Base-by-base conservation (phyloP, 2,797 vertebrate genomes). In the Poecile montanus region DNA sequence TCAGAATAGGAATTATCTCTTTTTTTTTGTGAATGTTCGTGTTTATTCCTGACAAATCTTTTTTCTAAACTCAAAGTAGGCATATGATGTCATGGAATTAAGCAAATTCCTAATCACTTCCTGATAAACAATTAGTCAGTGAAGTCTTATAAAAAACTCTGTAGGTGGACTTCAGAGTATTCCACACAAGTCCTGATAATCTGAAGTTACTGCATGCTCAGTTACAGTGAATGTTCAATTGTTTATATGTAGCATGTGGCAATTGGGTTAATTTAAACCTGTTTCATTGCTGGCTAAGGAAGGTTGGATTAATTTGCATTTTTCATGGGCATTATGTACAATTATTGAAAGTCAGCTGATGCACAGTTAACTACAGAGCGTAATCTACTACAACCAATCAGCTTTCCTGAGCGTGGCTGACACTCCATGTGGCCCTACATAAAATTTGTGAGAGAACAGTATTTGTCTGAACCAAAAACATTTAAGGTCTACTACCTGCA, bases 291-390 rank as follows among this genome's bases (percentile, higher is more conserved):
- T 91, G 36, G 11, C 20, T 88, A 34, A 60, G n/a, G 20, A 60
- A 73, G 19, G 17, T 60, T 93, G 38, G 71, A 66, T 80, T 94
- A 60, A 77, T 89, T 85, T 88, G 23, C 29, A 10, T 90, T 93
- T 85, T 91, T 89, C 23, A 0, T 76, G 29, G 50, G 4, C 19
- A 47, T 32, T 73, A 56, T 48, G 11, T 54, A 9, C 34, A 80
- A 6, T 88, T 83, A 45, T 6, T 73, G 53, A 58, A 77, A 85
- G 51, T 91, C 68, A 94, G n/a, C 13, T 73, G 63, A 70, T 85
- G 29, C n/a, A 44, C 27, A 27, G 42, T 76, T 68, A 79, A 58
- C n/a, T 66, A 40, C 38, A 47, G 36, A 76, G 17, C 40, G 17
- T 87, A 66, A 51, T 50, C 14, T 42, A 6, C 38, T 61, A 73